Conservation (phyloP, 2,888 invertebrate genomes). For the Stenotaenia linearis region DNA sequence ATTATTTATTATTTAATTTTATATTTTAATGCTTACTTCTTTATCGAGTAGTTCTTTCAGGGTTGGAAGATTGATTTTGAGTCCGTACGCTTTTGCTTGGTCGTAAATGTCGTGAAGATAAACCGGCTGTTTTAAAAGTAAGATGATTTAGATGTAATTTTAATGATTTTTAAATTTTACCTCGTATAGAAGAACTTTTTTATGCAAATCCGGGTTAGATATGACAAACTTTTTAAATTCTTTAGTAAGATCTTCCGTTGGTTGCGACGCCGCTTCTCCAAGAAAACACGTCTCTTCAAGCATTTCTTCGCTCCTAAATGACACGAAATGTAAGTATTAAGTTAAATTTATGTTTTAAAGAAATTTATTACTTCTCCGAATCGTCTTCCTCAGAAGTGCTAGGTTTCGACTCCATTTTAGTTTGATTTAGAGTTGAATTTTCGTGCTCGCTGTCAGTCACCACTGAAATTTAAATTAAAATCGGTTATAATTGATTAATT, state of each 20-base stretch:
- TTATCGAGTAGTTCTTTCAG: conserved; percentile 54
- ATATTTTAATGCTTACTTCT: conserved; percentile 45
- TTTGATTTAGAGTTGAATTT: neutral
- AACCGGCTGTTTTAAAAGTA: conserved; percentile 39
- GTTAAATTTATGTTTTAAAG: too few species aligned
- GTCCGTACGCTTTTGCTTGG: conserved; percentile 48
- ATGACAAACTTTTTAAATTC: conserved; percentile 44
- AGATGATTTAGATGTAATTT: conserved; percentile 42
- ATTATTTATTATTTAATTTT: neutral
- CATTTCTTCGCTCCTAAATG: neutral
- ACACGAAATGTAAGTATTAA: too few species aligned
- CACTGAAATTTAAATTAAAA: conserved; percentile 27
- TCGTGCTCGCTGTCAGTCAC: conserved; percentile 39
- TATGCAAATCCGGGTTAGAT: conserved; percentile 47
- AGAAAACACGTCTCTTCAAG: neutral
- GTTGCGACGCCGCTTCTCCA: neutral
- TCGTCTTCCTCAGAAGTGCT: neutral
- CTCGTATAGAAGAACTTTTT: conserved; percentile 51
- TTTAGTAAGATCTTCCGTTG: conserved; percentile 34
- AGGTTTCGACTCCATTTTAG: neutral
- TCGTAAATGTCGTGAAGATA: conserved; percentile 50
- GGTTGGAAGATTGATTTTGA: conserved; percentile 49
- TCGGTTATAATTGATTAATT: neutral
- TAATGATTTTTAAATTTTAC: conserved; percentile 40
- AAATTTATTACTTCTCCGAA: too few species aligned